Base-by-base conservation (phyloP, 1,140 invertebrate genomes). In the Thaumatotibia leucotreta region DNA sequence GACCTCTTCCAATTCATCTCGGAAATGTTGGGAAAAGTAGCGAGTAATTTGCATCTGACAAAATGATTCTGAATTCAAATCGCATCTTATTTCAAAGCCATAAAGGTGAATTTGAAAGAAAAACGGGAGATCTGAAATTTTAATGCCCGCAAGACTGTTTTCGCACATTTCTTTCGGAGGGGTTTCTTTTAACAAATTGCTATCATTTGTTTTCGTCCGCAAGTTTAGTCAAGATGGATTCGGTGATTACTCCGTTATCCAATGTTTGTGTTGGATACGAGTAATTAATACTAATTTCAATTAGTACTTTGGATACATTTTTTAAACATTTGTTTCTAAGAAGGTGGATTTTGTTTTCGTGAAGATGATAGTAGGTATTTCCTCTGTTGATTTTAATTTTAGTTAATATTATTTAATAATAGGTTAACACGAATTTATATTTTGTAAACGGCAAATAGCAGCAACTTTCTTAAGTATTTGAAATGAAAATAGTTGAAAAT, bases 241-340 rank as follows among this genome's bases (percentile, higher is more conserved):
- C 23, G n/a, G 23, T 58, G 52, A 58, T 58, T 58, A 58, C 52
- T 58, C 52, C 52, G 39, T 49, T 45, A 58, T 58, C 52, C 52
- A 8, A 58, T 58, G 52, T 58, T 31, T 58, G 14, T 58, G 4
- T 45, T 45, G 39, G 39, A 45, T 20, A 20, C 39, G 39, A 20
- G 39, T 45, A 45, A 45, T 45, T 45, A 45, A 45, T 20, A 9
- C n/a, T 5, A 4, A 45, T 45, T 45, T 14, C 39, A 20, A 14
- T 45, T 2, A 20, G 9, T 45, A 39, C 32, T 10, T 35, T 11
- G 9, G 11, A 11, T 35, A 11, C 32, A 35, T 35, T 35, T 11
- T 11, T 11, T n/a, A n/a, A n/a, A n/a, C n/a, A n/a, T n/a, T n/a
- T n/a, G n/a, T n/a, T n/a, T n/a, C n/a, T n/a, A n/a, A n/a, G n/a